Percentiles rank a stretch among this genome's conserved stretches.
Conservation (phyloP, 2,797 vertebrate species). For the Dicrostonyx torquatus region DNA sequence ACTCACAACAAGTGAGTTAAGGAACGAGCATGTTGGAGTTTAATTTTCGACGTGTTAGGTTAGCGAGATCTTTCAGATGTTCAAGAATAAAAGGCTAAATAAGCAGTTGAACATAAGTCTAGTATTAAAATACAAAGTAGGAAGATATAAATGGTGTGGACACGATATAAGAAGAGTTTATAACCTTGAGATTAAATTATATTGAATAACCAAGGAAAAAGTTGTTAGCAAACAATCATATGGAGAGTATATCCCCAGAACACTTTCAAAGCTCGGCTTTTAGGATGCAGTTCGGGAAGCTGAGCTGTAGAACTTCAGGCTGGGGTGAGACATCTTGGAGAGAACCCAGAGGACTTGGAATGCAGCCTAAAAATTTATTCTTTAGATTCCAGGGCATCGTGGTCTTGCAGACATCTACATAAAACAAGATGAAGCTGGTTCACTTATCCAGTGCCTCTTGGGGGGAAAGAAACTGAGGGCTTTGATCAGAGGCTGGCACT, state of each 20-base stretch:
- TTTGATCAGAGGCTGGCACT: background rate
- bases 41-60: background rate
- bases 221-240: background rate
- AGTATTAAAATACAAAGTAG: background rate
- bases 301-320: background rate
- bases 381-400: background rate
- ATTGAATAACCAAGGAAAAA: background rate
- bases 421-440: background rate
- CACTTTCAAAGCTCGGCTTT: background rate
- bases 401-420: background rate
- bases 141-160: background rate
- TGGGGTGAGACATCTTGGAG: background rate
- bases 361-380: background rate
- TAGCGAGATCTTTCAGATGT: background rate
- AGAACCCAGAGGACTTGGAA: background rate
- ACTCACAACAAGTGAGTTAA: background rate
- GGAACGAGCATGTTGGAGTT: background rate
- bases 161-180: background rate
- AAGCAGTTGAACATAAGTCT: background rate
- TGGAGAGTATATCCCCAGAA: background rate
- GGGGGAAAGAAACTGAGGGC: background rate
- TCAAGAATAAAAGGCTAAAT: background rate
- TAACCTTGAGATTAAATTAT: background rate
- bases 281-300: too few species aligned
- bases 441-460: background rate